A percentile compares a stretch with the other conserved stretches of the same genome.
These are phyloP conservation scores for Nemopilema nomurai DNA, from an alignment of 30 jellyfish, hydroid and myxozoan genomes.

Conservation along the genomic window DNA sequence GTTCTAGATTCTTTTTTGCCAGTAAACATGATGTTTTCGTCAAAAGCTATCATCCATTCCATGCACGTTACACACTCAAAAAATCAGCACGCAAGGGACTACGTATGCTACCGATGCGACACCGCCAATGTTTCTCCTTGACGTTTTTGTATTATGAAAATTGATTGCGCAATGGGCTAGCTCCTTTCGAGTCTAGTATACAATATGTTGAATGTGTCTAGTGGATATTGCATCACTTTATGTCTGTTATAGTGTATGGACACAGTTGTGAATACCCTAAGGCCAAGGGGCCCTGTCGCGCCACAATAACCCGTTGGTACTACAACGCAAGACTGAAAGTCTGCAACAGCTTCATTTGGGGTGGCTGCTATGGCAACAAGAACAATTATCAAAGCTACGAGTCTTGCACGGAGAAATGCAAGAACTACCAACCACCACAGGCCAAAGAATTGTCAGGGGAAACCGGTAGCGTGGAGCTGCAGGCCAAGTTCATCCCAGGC, in stretches of 20 bases:
- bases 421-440: constrained; percentile 27
- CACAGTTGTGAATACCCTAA: constrained; percentile 86
- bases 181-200: too few species aligned
- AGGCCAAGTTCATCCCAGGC: constrained; percentile 49
- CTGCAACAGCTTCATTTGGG: constrained; percentile 87
- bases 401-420: constrained; percentile 63
- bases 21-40: too few species aligned
- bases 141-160: too few species aligned
- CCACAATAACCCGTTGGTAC: constrained; percentile 83
- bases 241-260: constrained; percentile 61
- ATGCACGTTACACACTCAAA: too few species aligned
- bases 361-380: constrained; percentile 92
- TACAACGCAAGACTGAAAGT: constrained; percentile 61
- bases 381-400: constrained; percentile 68
- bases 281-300: constrained; percentile 83
- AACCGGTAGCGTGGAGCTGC: constrained; percentile 15
- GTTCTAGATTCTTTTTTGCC: too few species aligned
- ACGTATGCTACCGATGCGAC: too few species aligned
- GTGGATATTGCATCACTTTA: neutral
- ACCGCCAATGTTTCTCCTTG: too few species aligned
- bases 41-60: too few species aligned
- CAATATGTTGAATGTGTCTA: too few species aligned
- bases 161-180: too few species aligned
- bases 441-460: constrained; percentile 3
- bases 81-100: too few species aligned